These are phyloP conservation scores for Peucedramus taeniatus DNA, from an alignment of 2,113 vertebrate species.

Conservation along the genomic window DNA sequence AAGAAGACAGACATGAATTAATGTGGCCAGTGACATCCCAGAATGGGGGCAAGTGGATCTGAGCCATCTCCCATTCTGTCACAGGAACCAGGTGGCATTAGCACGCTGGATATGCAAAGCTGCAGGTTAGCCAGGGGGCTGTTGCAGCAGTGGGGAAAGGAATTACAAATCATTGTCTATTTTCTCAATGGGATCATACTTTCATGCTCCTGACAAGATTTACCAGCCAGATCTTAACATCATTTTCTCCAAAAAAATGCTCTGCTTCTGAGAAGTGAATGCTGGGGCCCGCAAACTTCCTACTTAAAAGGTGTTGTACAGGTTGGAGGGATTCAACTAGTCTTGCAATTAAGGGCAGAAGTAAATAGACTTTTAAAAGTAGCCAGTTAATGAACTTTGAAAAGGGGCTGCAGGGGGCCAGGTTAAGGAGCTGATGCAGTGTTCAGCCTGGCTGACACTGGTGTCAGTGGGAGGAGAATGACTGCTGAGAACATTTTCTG, in stretches of 20 bases:
- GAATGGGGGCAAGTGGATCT: background rate
- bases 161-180: background rate
- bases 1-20: background rate
- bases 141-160: background rate
- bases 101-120: background rate
- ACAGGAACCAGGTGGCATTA: background rate
- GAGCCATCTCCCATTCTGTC: background rate
- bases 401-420: background rate
- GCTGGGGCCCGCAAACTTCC: background rate
- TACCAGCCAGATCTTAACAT: background rate
- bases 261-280: background rate
- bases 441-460: background rate
- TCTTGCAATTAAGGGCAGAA: background rate
- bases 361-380: background rate
- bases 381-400: background rate
- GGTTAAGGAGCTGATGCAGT: background rate
- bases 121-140: background rate
- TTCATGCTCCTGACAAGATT: background rate
- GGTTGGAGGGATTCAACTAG: background rate
- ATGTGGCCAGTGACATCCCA: background rate
- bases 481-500: background rate
- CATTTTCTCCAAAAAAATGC: background rate
- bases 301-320: background rate
- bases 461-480: background rate
- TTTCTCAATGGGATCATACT: background rate